These are phyloP conservation scores for Macrostomum cliftonense DNA, from an alignment of 2,888 invertebrate genomes.

Conservation along the genomic window DNA sequence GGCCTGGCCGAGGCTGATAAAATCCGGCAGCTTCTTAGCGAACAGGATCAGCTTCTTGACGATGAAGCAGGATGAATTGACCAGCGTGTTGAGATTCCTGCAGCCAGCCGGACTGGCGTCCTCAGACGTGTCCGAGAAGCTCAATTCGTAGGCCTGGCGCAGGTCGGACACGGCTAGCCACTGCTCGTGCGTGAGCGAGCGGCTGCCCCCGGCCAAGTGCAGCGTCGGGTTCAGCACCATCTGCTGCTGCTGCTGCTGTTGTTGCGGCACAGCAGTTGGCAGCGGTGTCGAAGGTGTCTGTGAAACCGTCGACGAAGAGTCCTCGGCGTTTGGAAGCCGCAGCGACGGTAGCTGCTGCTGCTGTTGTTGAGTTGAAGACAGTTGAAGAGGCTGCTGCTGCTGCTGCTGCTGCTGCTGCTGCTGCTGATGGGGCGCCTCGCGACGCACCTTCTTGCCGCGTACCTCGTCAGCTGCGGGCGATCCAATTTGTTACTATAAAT, in stretches of 20 bases:
- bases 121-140: constrained; percentile 2
- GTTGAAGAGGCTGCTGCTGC: no score
- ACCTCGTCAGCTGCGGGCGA: constrained; percentile 10
- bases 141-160: constrained; percentile 2
- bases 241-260: no score
- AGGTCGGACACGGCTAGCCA: constrained; percentile 2
- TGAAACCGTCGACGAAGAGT: constrained; percentile 25
- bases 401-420: no score
- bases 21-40: constrained; percentile 49
- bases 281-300: not conserved
- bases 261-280: not conserved
- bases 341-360: no score
- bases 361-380: no score
- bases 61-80: constrained; percentile 55
- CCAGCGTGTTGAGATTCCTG: constrained; percentile 21
- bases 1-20: constrained; percentile 48
- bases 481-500: no score
- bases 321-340: not conserved
- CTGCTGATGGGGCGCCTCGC: not conserved
- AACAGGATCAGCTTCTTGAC: constrained; percentile 55
- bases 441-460: constrained; percentile 2
- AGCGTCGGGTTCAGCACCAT: constrained; percentile 1
- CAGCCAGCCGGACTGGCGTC: constrained; percentile 1
- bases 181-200: constrained; percentile 2
- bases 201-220: not conserved